Evolutionary conservation across 2,888 invertebrate species (phyloP), one percentile per base, ranked within the genome.

Genomic region (Eumacrocentrus americanus): DNA sequence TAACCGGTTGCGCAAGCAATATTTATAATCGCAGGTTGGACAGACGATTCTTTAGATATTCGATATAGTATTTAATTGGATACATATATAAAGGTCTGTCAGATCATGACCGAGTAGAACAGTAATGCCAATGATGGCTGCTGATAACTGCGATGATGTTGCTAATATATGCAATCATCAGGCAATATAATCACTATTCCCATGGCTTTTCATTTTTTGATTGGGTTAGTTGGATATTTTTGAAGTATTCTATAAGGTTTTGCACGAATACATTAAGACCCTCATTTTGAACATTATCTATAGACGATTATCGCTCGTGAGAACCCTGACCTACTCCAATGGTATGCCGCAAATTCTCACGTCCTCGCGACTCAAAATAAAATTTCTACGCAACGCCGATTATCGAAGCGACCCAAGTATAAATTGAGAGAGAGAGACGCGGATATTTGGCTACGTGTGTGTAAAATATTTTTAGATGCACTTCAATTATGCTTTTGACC

Each of bases 241-340:
- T n/a, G n/a, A n/a, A n/a, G n/a, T n/a, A n/a, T n/a, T n/a, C n/a
- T n/a, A n/a, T n/a, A n/a, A n/a, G n/a, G n/a, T n/a, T n/a, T n/a
- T n/a, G n/a, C n/a, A n/a, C n/a, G n/a, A n/a, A n/a, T n/a, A n/a
- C n/a, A n/a, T n/a, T n/a, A n/a, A n/a, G n/a, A n/a, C n/a, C n/a
- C n/a, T n/a, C n/a, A n/a, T n/a, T n/a, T n/a, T n/a, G n/a, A n/a
- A n/a, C n/a, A 47, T 47, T 47, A 47, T 47, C n/a, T 14, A 23
- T 23, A 47, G 14, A 47, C 25, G 25, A 47, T 47, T 47, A 47
- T 20, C 11, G 37, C 37, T 20, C 44, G 9, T 3, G 44, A 22
- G 6, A 44, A 14, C 67, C 69, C 40, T 69, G 70, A 69, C 70
- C 70, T 62, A 67, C 67, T 70, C 64, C 46, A 63, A 42, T 44